Percentiles rank a stretch among this genome's conserved stretches.
phyloP scores from a whole-genome alignment of 2,888 invertebrate genomes.

The Drosophila affinis region DNA sequence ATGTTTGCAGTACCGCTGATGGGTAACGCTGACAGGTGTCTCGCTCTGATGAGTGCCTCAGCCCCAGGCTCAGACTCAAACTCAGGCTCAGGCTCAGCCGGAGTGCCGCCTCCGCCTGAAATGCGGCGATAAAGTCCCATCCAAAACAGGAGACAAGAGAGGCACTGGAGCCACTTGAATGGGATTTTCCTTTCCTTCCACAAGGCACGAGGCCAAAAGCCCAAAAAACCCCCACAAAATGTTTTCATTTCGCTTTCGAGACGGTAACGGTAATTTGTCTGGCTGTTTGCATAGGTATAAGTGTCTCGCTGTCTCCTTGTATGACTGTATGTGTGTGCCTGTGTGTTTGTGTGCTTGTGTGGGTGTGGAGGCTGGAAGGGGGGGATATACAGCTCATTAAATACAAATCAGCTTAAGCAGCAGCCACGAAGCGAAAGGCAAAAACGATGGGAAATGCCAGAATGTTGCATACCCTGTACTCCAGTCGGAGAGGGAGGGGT shows the following conservation, averaged over 20 bases:
- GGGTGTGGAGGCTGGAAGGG: constrained; percentile 15
- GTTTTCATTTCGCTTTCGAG: constrained; percentile 61
- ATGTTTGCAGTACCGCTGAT: neutral
- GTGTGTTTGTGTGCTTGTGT: constrained; percentile 14
- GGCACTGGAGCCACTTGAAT: constrained; percentile 22
- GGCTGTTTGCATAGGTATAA: constrained; percentile 8
- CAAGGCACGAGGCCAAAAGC: constrained; percentile 3
- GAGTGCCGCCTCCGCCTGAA: constrained; percentile 30
- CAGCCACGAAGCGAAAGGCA: constrained; percentile 21
- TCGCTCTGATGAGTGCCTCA: constrained; percentile 49
- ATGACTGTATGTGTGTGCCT: constrained; percentile 22
- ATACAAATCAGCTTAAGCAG: constrained; percentile 73
- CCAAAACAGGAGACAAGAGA: neutral
- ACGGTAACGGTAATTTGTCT: constrained; percentile 46
- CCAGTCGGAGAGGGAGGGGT: too few relatives aligned
- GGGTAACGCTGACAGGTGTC: constrained; percentile 65
- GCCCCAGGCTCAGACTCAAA: constrained; percentile 1
- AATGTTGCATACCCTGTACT: neutral
- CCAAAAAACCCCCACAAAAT: constrained; percentile 50
- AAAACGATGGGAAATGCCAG: neutral
- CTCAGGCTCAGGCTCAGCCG: neutral
- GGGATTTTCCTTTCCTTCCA: neutral
- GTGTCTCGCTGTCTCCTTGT: constrained; percentile 1
- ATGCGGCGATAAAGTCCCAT: constrained; percentile 40
- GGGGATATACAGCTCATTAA: constrained; percentile 71